Conservation (phyloP, 2,797 vertebrate genomes). For the Labroides dimidiatus region DNA sequence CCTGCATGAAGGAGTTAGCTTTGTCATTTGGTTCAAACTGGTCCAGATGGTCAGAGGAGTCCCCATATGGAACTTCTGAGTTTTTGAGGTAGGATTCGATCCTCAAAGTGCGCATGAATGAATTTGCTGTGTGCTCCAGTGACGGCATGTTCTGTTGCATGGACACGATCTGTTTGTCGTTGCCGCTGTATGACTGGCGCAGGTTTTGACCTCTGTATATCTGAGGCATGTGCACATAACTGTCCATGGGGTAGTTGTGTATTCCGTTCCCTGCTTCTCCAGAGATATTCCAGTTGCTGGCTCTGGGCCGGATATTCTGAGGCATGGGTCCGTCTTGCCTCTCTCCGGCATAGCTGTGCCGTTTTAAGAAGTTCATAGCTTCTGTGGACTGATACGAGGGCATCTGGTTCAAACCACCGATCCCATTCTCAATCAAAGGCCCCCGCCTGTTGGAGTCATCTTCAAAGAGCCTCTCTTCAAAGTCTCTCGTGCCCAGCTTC, state of each 20-base stretch:
- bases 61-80: slow-evolving; percentile 79
- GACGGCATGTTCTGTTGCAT: slow-evolving; percentile 91
- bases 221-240: slow-evolving; percentile 78
- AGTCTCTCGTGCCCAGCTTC: slow-evolving; percentile 65
- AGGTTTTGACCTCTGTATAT: slow-evolving; percentile 85
- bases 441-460: slow-evolving; percentile 70
- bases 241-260: slow-evolving; percentile 73
- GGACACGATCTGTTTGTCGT: slow-evolving; percentile 86
- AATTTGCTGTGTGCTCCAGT: slow-evolving; percentile 90
- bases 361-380: slow-evolving; percentile 87
- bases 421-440: slow-evolving; percentile 78
- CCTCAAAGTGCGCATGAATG: slow-evolving; percentile 91
- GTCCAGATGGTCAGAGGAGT: slow-evolving; percentile 84
- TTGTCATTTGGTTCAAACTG: slow-evolving; percentile 85
- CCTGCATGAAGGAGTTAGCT: slow-evolving; percentile 82
- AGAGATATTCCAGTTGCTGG: slow-evolving; percentile 88
- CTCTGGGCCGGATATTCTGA: slow-evolving; percentile 72
- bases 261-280: slow-evolving; percentile 81
- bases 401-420: slow-evolving; percentile 77
- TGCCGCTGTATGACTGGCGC: slow-evolving; percentile 89
- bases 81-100: slow-evolving; percentile 95
- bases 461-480: slow-evolving; percentile 77
- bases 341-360: slow-evolving; percentile 97
- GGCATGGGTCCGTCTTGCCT: slow-evolving; percentile 83
- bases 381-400: slow-evolving; percentile 83